Percentiles rank a stretch among this genome's conserved stretches.
phyloP scores from a whole-genome alignment of 2,888 invertebrate species.

The Tetropium fuscum region DNA sequence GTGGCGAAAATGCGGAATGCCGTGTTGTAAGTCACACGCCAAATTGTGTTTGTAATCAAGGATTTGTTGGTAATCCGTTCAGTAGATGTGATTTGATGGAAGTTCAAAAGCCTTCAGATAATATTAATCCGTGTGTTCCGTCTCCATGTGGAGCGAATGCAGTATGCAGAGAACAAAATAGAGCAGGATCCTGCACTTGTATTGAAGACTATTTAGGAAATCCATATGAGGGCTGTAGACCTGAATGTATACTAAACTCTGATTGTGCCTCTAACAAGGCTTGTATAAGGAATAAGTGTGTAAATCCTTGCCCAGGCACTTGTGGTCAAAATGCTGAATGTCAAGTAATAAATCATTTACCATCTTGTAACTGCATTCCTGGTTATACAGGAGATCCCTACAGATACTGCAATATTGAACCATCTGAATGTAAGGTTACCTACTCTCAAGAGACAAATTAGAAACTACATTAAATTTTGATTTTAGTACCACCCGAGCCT shows the following conservation, averaged over 20 bases:
- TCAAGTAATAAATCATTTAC: slow-evolving; percentile 78
- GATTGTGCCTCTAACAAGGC: slow-evolving; percentile 80
- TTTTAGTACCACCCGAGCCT: slow-evolving; percentile 44
- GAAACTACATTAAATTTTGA: slow-evolving; percentile 42
- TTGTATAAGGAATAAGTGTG: slow-evolving; percentile 79
- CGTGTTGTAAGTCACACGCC: slow-evolving; percentile 81
- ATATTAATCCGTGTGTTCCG: slow-evolving; percentile 71
- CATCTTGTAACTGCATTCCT: slow-evolving; percentile 76
- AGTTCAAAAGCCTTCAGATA: slow-evolving; percentile 56
- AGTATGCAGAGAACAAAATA: slow-evolving; percentile 74
- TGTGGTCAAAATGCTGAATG: slow-evolving; percentile 82
- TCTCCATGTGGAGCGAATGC: slow-evolving; percentile 79
- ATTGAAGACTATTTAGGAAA: slow-evolving; percentile 79
- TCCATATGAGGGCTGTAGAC: slow-evolving; percentile 82
- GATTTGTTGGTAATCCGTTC: slow-evolving; percentile 80
- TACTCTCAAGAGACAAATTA: no score
- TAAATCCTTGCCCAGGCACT: slow-evolving; percentile 81
- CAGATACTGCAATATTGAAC: slow-evolving; percentile 69
- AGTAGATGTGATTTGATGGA: slow-evolving; percentile 68
- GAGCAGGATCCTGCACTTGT: slow-evolving; percentile 78
- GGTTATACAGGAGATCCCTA: slow-evolving; percentile 86
- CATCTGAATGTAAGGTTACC: slow-evolving; percentile 64
- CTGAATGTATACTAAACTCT: slow-evolving; percentile 79
- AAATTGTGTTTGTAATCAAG: slow-evolving; percentile 76
- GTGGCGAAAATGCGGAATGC: slow-evolving; percentile 80